Evolutionary conservation across 1,140 invertebrate species (phyloP), one percentile per base, ranked within the genome.

Genomic region (Drosophila suzukii): DNA sequence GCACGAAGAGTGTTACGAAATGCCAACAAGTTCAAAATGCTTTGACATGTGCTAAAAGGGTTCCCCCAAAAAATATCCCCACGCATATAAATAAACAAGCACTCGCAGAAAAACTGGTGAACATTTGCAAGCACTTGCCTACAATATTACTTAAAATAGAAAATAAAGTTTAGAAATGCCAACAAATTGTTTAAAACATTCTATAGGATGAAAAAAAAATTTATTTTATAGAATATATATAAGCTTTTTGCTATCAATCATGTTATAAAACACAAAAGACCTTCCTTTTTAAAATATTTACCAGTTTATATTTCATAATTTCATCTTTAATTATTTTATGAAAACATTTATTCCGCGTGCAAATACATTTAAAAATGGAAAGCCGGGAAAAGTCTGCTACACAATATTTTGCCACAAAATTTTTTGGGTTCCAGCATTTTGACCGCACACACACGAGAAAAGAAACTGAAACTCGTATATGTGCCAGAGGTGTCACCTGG

Each of bases 1-100:
- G 83, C 66, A 79, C 71, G 34, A 70, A 72, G 73, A 78, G 75
- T 86, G 83, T 88, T 88, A 67, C 79, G 57, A 83, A 86, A 88
- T 88, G 83, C 67, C 83, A 86, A 74, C 71, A 71, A 83, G 83
- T 83, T 86, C 83, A 88, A 72, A 76, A 83, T 79, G 83, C 83
- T 86, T 88, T 86, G 83, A 86, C 83, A 86, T 86, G 83, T 88
- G 83, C 75, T 83, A 86, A 88, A 88, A 86, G 83, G 83, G 79
- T 80, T 79, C 56, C 34, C 20, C 32, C 24, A 27, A 71, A 34
- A n/a, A 54, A 56, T 11, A 63, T 3, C 39, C 17, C 46, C 34
- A 50, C 36, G 54, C 34, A 57, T 71, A 71, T 58, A 71, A 49
- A 36, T 71, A 71, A 71, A 51, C 51, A 51, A 32, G 15, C 59